Evolutionary conservation across 2,113 vertebrate species (phyloP), one percentile per base, ranked within the genome.

Genomic region (Ptychochromis oligacanthus): DNA sequence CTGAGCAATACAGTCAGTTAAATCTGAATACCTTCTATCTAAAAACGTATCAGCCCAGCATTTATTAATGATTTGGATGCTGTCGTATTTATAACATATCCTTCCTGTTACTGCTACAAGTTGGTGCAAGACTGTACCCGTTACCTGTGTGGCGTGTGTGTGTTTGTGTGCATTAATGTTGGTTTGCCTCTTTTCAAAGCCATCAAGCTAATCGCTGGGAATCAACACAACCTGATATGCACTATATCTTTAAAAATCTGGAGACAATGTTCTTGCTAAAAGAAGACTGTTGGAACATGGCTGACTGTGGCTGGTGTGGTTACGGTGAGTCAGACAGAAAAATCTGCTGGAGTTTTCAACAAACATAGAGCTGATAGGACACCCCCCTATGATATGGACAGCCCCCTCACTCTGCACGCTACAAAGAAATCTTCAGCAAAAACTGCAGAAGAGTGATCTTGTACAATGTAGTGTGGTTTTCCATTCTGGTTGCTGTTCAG

Each of bases 281-380:
- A 78, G 14, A 65, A 81, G 22, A 80, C 82, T 83, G 87, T 80
- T 87, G 28, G 14, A 89, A 83, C 34, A 74, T 40, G 58, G 56
- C 46, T 54, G 59, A 36, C 6, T 88, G 82, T 77, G 85, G 79
- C 38, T 5, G 60, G 22, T 80, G 90, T 82, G 92, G 92, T 89
- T 64, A 65, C 18, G 67, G 57, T 95, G 94, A 95, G 83, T 94
- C 93, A 96, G 74, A 88, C 5, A 81, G 77, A 87, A 87, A 88
- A 79, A 12, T 83, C 55, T 75, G 54, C 18, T 24, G 79, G 72
- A 83, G 60, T 81, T 87, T 87, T 87, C 26, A 59, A 49, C 9
- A 80, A 62, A 83, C 38, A 75, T 55, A 81, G 17, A 64, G 24
- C 46, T 52, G 18, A 43, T 49, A 34, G 24, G 67, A 54, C 54